Conservation (phyloP, 2,888 invertebrate genomes). For the Ernsta delagoae region DNA sequence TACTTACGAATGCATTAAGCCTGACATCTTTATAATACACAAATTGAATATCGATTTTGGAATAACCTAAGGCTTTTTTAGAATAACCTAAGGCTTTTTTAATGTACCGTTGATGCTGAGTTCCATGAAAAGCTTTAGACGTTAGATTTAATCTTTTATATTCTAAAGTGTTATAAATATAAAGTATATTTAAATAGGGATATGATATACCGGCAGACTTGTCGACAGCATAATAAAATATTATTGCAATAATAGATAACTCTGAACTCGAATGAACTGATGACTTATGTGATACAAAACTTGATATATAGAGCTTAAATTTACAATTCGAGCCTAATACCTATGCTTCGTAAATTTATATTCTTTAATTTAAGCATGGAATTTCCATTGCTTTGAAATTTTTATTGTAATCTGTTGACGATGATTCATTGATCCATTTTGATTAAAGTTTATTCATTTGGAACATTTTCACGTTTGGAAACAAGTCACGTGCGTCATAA, state of each 20-base stretch:
- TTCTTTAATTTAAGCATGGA: background rate
- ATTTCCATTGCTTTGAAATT: background rate
- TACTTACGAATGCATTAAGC: background rate
- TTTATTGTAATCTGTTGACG: too few species aligned
- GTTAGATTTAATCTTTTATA: slow-evolving; percentile 7
- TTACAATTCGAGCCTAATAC: too few species aligned
- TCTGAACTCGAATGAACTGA: too few species aligned
- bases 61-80: background rate
- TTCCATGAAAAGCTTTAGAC: background rate
- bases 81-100: background rate
- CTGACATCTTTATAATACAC: background rate
- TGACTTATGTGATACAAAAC: background rate
- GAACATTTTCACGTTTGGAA: too few species aligned
- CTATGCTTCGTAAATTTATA: too few species aligned
- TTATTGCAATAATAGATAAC: background rate
- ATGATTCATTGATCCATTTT: too few species aligned
- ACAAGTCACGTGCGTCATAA: too few species aligned
- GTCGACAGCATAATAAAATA: background rate
- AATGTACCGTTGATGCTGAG: background rate
- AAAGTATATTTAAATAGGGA: slow-evolving; percentile 12
- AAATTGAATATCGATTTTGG: slow-evolving; percentile 13
- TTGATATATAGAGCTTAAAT: too few species aligned
- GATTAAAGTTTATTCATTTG: too few species aligned
- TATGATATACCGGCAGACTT: slow-evolving; percentile 15
- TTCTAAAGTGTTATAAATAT: slow-evolving; percentile 8